Conservation (phyloP, 2,888 invertebrate genomes). For the Eupithecia exiguata region DNA sequence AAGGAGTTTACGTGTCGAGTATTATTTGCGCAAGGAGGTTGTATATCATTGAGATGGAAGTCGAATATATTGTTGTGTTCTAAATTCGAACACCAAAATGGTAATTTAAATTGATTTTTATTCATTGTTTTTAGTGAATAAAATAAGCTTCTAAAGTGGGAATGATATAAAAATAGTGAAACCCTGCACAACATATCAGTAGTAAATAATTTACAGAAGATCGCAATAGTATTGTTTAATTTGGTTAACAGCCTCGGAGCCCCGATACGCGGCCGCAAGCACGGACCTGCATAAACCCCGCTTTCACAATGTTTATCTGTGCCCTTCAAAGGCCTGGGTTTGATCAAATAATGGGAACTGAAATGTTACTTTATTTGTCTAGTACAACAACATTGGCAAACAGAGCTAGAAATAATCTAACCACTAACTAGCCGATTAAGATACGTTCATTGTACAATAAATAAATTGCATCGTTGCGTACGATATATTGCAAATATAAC, state of each 20-base stretch:
- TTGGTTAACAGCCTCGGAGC: conserved; percentile 23
- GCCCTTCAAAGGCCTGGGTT: conserved; percentile 34
- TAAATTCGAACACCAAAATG: too few species aligned
- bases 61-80: too few species aligned
- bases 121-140: too few species aligned
- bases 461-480: not conserved
- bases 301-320: conserved; percentile 39
- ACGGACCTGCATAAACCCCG: conserved; percentile 35
- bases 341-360: conserved; percentile 34
- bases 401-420: not conserved
- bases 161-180: too few species aligned
- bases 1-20: too few species aligned
- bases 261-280: conserved; percentile 25
- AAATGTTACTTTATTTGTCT: not conserved
- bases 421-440: not conserved
- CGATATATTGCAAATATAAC: not conserved
- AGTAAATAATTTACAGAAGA: not conserved
- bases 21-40: too few species aligned
- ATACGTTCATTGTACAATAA: not conserved
- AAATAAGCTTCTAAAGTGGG: too few species aligned
- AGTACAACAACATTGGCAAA: not conserved
- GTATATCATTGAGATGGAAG: too few species aligned
- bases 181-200: not conserved
- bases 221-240: conserved; percentile 13
- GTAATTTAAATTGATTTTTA: too few species aligned